A percentile compares a stretch with the other conserved stretches of the same genome.
Evolutionary conservation across 2,797 vertebrate species (phyloP).

Genomic region (Pyrocephalus nanus): DNA sequence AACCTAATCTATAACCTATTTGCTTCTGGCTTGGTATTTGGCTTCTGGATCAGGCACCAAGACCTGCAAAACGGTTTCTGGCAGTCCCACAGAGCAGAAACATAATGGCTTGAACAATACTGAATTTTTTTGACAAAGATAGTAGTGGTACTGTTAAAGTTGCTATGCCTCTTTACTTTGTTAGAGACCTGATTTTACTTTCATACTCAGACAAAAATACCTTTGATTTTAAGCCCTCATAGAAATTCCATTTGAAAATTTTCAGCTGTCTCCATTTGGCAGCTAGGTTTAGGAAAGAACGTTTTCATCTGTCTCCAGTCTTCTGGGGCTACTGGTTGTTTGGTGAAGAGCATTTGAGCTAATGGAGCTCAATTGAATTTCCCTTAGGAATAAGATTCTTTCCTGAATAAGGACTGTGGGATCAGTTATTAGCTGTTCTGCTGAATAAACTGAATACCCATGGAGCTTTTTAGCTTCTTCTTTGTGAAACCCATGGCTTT

Average conservation of each 20-base stretch:
- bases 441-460: conserved; percentile 49
- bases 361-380: conserved; percentile 50
- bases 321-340: conserved; percentile 55
- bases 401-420: not conserved
- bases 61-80: not conserved
- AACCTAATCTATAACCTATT: not conserved
- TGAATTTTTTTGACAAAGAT: not conserved
- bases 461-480: conserved; percentile 46
- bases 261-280: conserved; percentile 25
- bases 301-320: conserved; percentile 17
- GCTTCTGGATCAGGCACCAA: not conserved
- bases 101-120: not conserved
- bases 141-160: not conserved
- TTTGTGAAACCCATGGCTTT: conserved; percentile 45
- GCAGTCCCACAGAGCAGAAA: not conserved
- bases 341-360: conserved; percentile 61
- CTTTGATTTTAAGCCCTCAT: conserved; percentile 31
- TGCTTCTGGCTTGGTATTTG: not conserved
- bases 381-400: conserved; percentile 41
- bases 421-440: conserved; percentile 59
- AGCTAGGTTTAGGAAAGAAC: conserved; percentile 22
- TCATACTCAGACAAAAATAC: conserved; percentile 1
- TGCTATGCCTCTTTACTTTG: not conserved
- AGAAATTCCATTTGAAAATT: conserved; percentile 51
- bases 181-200: conserved; percentile 17